Base-by-base conservation (phyloP, 2,888 invertebrate genomes). In the Plusia festucae region DNA sequence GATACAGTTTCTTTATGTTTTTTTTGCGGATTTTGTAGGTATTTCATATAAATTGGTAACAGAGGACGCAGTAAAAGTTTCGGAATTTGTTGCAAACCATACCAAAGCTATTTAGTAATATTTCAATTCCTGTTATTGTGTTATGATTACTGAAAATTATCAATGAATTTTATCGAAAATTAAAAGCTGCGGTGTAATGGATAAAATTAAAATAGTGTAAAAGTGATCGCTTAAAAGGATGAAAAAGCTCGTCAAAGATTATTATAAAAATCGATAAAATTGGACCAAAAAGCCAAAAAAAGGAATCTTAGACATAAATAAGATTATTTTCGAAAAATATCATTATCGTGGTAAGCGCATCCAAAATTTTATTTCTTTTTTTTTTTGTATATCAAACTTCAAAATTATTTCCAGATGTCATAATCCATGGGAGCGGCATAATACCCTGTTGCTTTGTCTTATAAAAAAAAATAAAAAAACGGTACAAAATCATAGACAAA, bases 261-360 rank as follows among this genome's bases (percentile, higher is more conserved):
- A 55, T 72, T 76, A 74, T 81, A 72, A 81, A 82, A 82, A 74
- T 74, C 70, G 80, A 74, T 83, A 84, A 84, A 84, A 85, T 79
- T 85, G 82, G 83, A 85, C 85, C 82, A 73, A 80, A 82, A 68
- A 76, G 74, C 81, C 68, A 79, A 77, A 76, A 79, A 77, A 72
- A 68, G n/a, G 68, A 82, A 84, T 76, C 76, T 77, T 82, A 84
- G 76, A 83, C 84, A 84, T 80, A 85, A 81, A 81, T 72, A 82
- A 79, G 68, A 70, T 84, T 73, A 60, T 76, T 83, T 84, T 91
- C 86, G 82, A 91, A 91, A 92, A 91, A 91, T 92, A 91, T 88
- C 32, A 61, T 82, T 65, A 72, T 84, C 46, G 65, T 81, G 76
- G 84, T 88, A 91, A 90, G 90, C 91, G 84, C 76, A 85, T 92